A percentile compares a stretch with the other conserved stretches of the same genome.
Conservation (phyloP, 35 echinoderm and acorn worm genomes). For the Apostichopus californicus region DNA sequence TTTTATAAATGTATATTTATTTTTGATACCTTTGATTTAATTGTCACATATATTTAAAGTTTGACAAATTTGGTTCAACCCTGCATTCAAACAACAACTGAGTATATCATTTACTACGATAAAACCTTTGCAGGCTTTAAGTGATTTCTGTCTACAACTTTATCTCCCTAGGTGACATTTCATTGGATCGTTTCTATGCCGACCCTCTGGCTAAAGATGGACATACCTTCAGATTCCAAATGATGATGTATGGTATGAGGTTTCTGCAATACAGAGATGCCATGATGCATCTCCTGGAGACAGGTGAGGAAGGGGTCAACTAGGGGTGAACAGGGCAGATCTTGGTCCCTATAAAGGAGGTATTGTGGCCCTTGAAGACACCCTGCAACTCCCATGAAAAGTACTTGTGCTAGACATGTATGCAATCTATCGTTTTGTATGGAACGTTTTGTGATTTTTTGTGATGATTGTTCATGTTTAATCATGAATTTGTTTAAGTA, state of each 20-base stretch:
- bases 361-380: no score
- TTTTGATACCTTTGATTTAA: no score
- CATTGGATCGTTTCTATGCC: constrained; percentile 81
- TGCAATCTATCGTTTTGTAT: no score
- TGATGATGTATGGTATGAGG: constrained; percentile 82
- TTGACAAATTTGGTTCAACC: background rate
- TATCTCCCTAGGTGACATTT: constrained; percentile 67
- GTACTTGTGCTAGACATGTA: no score
- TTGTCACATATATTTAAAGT: background rate
- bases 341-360: no score
- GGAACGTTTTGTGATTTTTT: no score
- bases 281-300: constrained; percentile 81
- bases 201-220: constrained; percentile 94
- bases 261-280: constrained; percentile 85
- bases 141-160: background rate
- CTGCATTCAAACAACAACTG: background rate
- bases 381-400: no score
- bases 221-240: constrained; percentile 91
- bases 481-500: no score
- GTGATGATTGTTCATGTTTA: no score
- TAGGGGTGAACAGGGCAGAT: background rate
- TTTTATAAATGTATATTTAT: no score
- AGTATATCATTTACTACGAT: no score
- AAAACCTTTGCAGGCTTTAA: background rate
- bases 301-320: constrained; percentile 58